Evolutionary conservation across 1,140 invertebrate genomes (phyloP), one percentile per base, ranked within the genome.

Genomic region (Hylaeus anthracinus): DNA sequence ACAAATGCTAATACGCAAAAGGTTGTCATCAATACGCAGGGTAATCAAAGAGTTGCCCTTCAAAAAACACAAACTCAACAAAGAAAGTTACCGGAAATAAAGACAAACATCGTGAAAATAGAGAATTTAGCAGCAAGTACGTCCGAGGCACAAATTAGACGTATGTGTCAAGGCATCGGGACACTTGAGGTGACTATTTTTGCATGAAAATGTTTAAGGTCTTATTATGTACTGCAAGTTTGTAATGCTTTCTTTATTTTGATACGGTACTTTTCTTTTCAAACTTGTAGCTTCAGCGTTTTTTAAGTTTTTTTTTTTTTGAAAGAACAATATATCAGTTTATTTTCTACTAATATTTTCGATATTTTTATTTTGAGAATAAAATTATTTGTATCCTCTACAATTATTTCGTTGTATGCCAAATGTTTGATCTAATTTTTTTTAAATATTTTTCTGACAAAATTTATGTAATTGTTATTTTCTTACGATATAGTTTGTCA

Each of bases 111-210:
- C 2, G 94, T 95, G 37, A 90, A 91, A 63, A 89, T 95, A 60
- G 94, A 94, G 79, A 95, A 95, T 90, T 88, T 95, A 56, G 93
- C 94, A 55, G 93, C 94, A 8, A 94, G 92, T 74, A 95, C 94
- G 5, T 92, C 92, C 5, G 94, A 94, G 82, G 81, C 90, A 41
- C 94, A 94, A 85, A 91, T 95, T 69, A 90, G 94, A 65, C 92
- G 93, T 80, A 93, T 95, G 92, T 94, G 94, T 88, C 92, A 93
- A 87, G 92, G 92, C 82, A 94, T 95, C 76, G 94, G 94, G 75
- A 93, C 88, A 53, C 90, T 95, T 66, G 93, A 95, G 94, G 94
- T 95, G 92, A 95, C 88, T 91, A 91, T 92, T 60, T 90, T 89
- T 90, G 88, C 78, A 51, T 89, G 80, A 90, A 82, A 85, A 82